Evolutionary conservation across 23 tunicate genomes (phyloP).

Genomic region (Pegea sp.): DNA sequence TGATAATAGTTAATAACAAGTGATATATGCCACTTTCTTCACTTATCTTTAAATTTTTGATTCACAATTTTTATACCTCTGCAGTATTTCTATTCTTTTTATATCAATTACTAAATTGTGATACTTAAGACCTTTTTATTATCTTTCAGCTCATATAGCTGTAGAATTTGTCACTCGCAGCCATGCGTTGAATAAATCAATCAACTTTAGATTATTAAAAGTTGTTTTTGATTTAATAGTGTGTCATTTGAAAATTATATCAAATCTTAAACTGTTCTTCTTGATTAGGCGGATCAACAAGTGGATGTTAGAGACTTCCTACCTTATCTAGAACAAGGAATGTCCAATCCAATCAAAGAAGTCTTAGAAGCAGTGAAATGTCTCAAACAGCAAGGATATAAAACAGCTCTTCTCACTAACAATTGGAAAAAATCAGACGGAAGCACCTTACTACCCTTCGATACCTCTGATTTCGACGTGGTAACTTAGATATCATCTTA

Average conservation of each 20-base stretch:
- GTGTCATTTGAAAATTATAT: too few relatives aligned
- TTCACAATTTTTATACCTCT: too few relatives aligned
- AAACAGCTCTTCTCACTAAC: slow-evolving; percentile 83
- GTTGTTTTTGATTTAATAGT: not conserved
- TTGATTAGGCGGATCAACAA: slow-evolving; percentile 24
- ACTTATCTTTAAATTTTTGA: too few relatives aligned
- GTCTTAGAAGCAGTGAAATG: slow-evolving; percentile 60
- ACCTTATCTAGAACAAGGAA: slow-evolving; percentile 41
- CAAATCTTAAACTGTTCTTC: too few relatives aligned
- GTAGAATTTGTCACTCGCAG: too few relatives aligned
- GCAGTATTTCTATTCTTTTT: too few relatives aligned
- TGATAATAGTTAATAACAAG: too few relatives aligned
- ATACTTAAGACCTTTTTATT: not conserved
- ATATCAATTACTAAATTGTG: too few relatives aligned
- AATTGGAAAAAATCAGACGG: slow-evolving; percentile 84
- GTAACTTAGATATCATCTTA: slow-evolving; percentile 35
- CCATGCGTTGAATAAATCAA: not conserved
- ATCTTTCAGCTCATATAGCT: too few relatives aligned
- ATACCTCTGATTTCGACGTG: slow-evolving; percentile 50
- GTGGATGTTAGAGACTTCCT: slow-evolving; percentile 61
- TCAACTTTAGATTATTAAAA: not conserved
- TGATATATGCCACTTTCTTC: too few relatives aligned
- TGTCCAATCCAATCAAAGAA: slow-evolving; percentile 71
- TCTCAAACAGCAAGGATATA: slow-evolving; percentile 28
- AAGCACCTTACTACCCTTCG: slow-evolving; percentile 41